Percentiles rank a stretch among this genome's conserved stretches.
Evolutionary conservation across 2,888 invertebrate species (phyloP).

Genomic region (Exocentrus adspersus): DNA sequence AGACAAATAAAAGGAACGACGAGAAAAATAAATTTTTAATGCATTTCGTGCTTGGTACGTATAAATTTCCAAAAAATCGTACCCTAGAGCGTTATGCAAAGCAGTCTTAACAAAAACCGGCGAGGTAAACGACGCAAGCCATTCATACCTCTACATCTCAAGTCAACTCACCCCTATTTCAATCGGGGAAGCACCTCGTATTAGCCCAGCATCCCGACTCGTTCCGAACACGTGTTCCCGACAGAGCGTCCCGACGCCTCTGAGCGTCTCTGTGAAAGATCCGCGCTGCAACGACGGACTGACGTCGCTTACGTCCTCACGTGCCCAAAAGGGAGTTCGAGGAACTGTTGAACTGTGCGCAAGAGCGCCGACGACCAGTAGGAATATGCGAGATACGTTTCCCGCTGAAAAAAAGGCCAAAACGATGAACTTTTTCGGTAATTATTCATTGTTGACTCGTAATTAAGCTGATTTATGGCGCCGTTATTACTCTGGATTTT

Average conservation of each 20-base stretch:
- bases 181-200: not conserved
- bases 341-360: constrained; percentile 40
- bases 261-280: constrained; percentile 36
- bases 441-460: constrained; percentile 55
- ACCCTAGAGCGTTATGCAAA: too few relatives aligned
- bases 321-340: constrained; percentile 44
- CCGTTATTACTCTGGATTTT: constrained; percentile 48
- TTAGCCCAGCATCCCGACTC: constrained; percentile 15
- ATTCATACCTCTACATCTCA: too few relatives aligned
- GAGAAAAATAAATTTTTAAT: too few relatives aligned
- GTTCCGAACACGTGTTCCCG: constrained; percentile 30
- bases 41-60: too few relatives aligned
- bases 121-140: too few relatives aligned
- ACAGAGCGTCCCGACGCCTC: constrained; percentile 33
- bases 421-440: constrained; percentile 39
- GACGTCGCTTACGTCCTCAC: constrained; percentile 52
- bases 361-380: constrained; percentile 48
- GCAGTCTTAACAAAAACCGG: too few relatives aligned
- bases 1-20: too few relatives aligned
- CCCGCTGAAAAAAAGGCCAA: constrained; percentile 25
- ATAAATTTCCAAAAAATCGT: too few relatives aligned
- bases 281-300: constrained; percentile 54
- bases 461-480: constrained; percentile 56
- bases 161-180: constrained; percentile 6
- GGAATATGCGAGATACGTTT: constrained; percentile 33